These are phyloP conservation scores for Morone saxatilis DNA, from an alignment of 2,113 vertebrate species.

Conservation along the genomic window DNA sequence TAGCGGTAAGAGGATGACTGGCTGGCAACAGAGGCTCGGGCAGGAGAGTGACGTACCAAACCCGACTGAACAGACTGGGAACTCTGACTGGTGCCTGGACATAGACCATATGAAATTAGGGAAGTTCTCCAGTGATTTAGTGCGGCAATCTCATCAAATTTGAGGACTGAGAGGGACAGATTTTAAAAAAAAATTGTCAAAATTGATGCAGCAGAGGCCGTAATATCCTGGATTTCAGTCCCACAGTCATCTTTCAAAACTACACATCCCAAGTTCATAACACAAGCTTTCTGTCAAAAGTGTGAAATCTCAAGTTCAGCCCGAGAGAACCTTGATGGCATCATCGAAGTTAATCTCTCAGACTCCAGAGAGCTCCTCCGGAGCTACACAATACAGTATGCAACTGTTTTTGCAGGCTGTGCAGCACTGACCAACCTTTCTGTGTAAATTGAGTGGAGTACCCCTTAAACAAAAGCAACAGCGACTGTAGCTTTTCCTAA, in stretches of 20 bases:
- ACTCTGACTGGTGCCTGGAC: constrained; percentile 95
- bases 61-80: constrained; percentile 95
- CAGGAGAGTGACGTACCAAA: constrained; percentile 95
- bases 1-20: constrained; percentile 97
- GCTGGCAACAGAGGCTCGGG: constrained; percentile 95
- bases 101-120: neutral
- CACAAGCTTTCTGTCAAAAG: no score
- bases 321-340: no score
- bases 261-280: neutral
- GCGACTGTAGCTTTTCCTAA: no score
- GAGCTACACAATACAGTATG: no score
- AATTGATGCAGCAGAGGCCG: neutral
- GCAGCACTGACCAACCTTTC: no score
- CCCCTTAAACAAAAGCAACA: no score
- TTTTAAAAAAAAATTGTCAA: neutral
- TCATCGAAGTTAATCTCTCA: no score
- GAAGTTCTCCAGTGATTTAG: neutral
- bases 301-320: no score
- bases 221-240: neutral
- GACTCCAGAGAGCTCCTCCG: no score
- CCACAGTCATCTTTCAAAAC: neutral
- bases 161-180: neutral
- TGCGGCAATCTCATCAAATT: neutral
- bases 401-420: no score
- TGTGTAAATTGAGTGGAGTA: no score